Evolutionary conservation across 2,113 vertebrate genomes (phyloP).

Genomic region (Hyla sarda): DNA sequence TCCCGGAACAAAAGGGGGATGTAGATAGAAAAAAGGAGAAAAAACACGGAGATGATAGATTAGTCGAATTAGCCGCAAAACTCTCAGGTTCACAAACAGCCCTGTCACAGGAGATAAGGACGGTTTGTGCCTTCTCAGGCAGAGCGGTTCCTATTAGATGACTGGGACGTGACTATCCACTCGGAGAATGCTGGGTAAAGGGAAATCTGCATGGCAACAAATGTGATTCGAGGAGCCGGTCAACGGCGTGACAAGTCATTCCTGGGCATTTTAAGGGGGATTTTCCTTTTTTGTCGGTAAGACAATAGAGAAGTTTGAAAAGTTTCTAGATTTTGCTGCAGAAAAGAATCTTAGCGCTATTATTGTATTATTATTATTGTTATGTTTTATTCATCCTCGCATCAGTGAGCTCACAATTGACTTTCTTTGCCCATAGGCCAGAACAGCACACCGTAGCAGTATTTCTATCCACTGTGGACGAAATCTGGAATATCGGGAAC

Average conservation of each 20-base stretch:
- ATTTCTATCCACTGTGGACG: not conserved
- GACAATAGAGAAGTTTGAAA: not conserved
- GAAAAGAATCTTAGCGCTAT: not conserved
- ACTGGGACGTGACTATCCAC: constrained; percentile 17
- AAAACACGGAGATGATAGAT: not conserved
- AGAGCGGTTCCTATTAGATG: not conserved
- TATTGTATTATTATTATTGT: not conserved
- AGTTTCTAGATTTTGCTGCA: not conserved
- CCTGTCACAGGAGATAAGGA: constrained; percentile 2
- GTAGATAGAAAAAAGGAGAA: too few species aligned
- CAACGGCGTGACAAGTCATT: too few species aligned
- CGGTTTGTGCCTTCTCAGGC: constrained; percentile 23
- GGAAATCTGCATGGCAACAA: constrained; percentile 45
- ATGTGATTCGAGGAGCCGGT: not conserved
- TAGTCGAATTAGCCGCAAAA: constrained; percentile 22
- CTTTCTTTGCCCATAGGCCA: not conserved
- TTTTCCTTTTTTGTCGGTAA: not conserved
- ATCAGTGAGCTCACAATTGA: not conserved
- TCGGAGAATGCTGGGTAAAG: not conserved
- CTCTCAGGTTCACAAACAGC: not conserved
- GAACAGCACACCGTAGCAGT: not conserved
- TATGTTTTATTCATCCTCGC: not conserved
- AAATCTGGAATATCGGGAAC: not conserved
- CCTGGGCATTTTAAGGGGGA: not conserved
- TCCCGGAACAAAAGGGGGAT: not conserved